Evolutionary conservation across 1,140 invertebrate species (phyloP), one percentile per base, ranked within the genome.

Genomic region (Oedothorax gibbosus): DNA sequence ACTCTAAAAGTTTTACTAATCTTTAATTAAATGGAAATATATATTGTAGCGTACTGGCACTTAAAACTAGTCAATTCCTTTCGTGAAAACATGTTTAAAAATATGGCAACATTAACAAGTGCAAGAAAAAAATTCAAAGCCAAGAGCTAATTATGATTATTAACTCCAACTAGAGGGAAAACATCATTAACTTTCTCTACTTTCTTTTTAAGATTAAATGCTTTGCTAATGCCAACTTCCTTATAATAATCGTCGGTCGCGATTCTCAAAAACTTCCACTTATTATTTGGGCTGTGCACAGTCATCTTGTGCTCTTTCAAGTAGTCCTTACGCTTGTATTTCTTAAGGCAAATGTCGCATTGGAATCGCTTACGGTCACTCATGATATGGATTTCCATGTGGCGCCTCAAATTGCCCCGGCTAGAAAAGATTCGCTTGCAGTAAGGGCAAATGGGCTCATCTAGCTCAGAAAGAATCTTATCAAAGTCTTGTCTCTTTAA

Each of bases 301-400:
- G 66, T 79, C 72, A 77, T 72, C 76, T 86, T 87, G 72, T 88
- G 88, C n/a, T 88, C 87, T 75, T 87, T 87, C 4, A 88, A 65
- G 56, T 88, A 87, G 76, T 88, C 88, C 69, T 88, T 88, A 21
- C 88, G 65, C 9, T 85, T 87, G 65, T 87, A 88, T 21, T 86
- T 87, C 53, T 87, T 87, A 5, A 85, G 60, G 51, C 88, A 88
- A 53, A 88, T 87, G 50, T 88, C 87, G 85, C 88, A 88, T 57
- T 87, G 85, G 65, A 88, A 88, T 50, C 87, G 54, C 69, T 88
- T 87, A 20, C 88, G 87, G 76, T 87, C 88, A 54, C 50, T 72
- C 69, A 80, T 75, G 6, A 86, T 65, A 69, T 86, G 86, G 7
- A 77, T 79, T 64, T 86, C 69, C 86, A 87, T 87, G 69, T 88